Base-by-base conservation (phyloP, 2,113 vertebrate species). In the Aptenodytes patagonicus region DNA sequence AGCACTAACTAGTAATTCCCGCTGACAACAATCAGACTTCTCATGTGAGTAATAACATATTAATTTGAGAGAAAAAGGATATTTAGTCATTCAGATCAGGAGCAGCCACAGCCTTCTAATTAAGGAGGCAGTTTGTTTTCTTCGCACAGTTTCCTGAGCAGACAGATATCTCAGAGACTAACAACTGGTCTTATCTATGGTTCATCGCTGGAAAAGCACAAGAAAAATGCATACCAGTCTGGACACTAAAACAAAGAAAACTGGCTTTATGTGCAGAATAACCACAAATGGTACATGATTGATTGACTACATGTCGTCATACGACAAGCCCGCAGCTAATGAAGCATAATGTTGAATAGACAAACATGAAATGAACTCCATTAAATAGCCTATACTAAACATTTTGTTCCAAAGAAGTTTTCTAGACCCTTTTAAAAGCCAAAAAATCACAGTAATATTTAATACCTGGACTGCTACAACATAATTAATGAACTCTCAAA, bases 81-180 rank as follows among this genome's bases (percentile, higher is more conserved):
- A 85, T 85, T 76, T 80, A 89, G 49, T 70, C 87, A 89, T 80
- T 94, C 78, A 83, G 65, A 87, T 38, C 44, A 71, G 70, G 17
- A 97, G 57, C 44, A 84, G 72, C 21, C 69, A 52, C 57, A 92
- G 49, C 24, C 34, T 79, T 61, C 72, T 89, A 95, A 95, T 76
- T 87, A 91, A 92, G 87, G 78, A 87, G 89, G 49, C 70, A 66
- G 83, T 79, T 87, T 93, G 57, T 91, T 95, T 95, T 61, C 91
- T 94, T 87, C 1, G 0, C 26, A 36, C 16, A 17, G 69, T 93
- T 82, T 87, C 49, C 84, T 77, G 81, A 89, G 87, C 90, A 89
- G 73, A 54, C 81, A 91, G 38, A 71, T 64, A 76, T 51, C 89
- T 90, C 60, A 29, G 54, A 94, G 44, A 79, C 81, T 68, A 89